These are phyloP conservation scores for Clusia tigrina DNA, from an alignment of 2,888 invertebrate genomes.

Conservation along the genomic window DNA sequence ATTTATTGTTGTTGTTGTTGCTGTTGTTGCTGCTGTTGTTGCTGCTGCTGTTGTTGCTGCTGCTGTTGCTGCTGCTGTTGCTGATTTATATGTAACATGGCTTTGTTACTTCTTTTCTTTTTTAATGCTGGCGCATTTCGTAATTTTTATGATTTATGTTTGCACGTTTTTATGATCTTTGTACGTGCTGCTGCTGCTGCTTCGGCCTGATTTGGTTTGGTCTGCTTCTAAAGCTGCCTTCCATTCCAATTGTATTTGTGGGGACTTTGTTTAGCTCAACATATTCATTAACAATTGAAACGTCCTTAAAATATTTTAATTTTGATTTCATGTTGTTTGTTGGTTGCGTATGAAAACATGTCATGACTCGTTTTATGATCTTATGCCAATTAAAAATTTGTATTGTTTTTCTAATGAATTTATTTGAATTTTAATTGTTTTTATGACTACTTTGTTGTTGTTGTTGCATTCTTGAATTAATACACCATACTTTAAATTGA, in stretches of 20 bases:
- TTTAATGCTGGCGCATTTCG: background rate
- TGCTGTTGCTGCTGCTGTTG: too few relatives aligned
- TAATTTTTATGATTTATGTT: constrained; percentile 8
- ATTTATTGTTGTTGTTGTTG: too few relatives aligned
- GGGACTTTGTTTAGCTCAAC: background rate
- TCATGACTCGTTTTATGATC: background rate
- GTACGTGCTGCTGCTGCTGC: background rate
- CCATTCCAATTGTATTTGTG: background rate
- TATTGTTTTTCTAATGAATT: background rate
- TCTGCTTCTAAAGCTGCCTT: too few relatives aligned
- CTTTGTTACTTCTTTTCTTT: too few relatives aligned
- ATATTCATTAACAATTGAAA: background rate
- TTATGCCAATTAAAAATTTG: background rate
- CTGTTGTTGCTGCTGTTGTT: too few relatives aligned
- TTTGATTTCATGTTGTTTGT: background rate
- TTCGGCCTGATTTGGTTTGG: background rate
- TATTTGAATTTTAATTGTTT: background rate
- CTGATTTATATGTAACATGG: too few relatives aligned
- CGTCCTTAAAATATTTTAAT: constrained; percentile 10
- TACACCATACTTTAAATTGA: too few relatives aligned
- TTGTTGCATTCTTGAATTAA: too few relatives aligned
- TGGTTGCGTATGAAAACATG: background rate
- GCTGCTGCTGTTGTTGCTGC: too few relatives aligned
- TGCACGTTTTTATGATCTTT: background rate
- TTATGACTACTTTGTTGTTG: background rate